Conservation (phyloP, 2,797 vertebrate genomes). For the Alfaro cultratus region DNA sequence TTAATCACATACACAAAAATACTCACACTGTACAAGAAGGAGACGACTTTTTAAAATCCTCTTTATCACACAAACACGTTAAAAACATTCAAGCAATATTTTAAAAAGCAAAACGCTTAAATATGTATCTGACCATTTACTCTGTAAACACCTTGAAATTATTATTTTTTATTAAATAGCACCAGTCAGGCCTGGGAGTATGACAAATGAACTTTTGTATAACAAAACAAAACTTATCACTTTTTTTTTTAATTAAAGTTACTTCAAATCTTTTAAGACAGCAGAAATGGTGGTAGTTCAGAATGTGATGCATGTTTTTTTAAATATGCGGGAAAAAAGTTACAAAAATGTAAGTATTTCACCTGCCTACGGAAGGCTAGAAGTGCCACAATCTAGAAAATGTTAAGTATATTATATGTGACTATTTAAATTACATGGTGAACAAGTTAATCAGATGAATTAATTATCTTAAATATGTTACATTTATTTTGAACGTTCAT, state of each 20-base stretch:
- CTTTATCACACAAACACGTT: not conserved
- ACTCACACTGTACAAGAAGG: not conserved
- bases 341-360: not conserved
- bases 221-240: too few relatives aligned
- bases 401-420: not conserved
- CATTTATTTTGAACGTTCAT: not conserved
- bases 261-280: not conserved
- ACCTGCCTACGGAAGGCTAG: not conserved
- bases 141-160: not conserved
- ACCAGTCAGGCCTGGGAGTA: not conserved
- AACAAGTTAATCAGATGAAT: not conserved
- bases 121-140: not conserved
- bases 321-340: not conserved
- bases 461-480: not conserved
- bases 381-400: not conserved
- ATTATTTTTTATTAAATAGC: not conserved
- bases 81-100: not conserved
- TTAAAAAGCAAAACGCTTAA: not conserved
- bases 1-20: conserved; percentile 1
- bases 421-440: not conserved
- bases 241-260: not conserved
- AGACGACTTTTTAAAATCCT: not conserved
- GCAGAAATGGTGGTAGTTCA: not conserved
- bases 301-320: not conserved
- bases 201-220: not conserved